Evolutionary conservation across 1,140 invertebrate species (phyloP).

Genomic region (Pogonomyrmex barbatus): DNA sequence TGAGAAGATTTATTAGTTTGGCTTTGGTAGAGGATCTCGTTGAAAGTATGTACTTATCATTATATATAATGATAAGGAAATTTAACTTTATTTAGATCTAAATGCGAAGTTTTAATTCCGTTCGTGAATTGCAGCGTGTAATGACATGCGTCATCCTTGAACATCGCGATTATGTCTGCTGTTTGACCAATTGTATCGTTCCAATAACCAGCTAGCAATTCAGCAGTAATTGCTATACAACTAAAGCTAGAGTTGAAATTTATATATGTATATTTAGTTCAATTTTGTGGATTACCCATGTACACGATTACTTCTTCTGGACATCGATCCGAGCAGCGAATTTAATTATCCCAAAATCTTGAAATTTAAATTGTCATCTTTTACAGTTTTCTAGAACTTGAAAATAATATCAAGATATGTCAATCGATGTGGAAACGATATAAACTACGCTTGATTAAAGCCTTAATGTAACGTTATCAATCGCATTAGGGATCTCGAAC

Average conservation of each 20-base stretch:
- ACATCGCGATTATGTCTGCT: slow-evolving; percentile 51
- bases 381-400: slow-evolving; percentile 46
- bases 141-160: slow-evolving; percentile 48
- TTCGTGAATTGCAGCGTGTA: slow-evolving; percentile 47
- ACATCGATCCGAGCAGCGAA: slow-evolving; percentile 19
- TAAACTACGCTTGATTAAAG: slow-evolving; percentile 42
- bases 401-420: slow-evolving; percentile 50
- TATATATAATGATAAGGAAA: slow-evolving; percentile 62
- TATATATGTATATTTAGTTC: slow-evolving; percentile 54
- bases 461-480: slow-evolving; percentile 26
- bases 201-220: slow-evolving; percentile 45
- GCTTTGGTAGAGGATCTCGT: slow-evolving; percentile 61
- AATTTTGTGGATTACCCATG: slow-evolving; percentile 45
- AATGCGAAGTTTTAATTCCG: slow-evolving; percentile 25
- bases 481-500: slow-evolving; percentile 31
- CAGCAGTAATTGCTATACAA: slow-evolving; percentile 36
- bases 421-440: slow-evolving; percentile 27
- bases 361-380: slow-evolving; percentile 44
- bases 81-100: slow-evolving; percentile 59
- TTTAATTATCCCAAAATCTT: slow-evolving; percentile 36
- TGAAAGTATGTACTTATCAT: slow-evolving; percentile 71
- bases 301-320: slow-evolving; percentile 39
- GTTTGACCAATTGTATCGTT: slow-evolving; percentile 58
- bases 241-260: slow-evolving; percentile 59
- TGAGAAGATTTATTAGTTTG: slow-evolving; percentile 55